Conservation (phyloP, 2,797 vertebrate genomes). For the Lemur catta region DNA sequence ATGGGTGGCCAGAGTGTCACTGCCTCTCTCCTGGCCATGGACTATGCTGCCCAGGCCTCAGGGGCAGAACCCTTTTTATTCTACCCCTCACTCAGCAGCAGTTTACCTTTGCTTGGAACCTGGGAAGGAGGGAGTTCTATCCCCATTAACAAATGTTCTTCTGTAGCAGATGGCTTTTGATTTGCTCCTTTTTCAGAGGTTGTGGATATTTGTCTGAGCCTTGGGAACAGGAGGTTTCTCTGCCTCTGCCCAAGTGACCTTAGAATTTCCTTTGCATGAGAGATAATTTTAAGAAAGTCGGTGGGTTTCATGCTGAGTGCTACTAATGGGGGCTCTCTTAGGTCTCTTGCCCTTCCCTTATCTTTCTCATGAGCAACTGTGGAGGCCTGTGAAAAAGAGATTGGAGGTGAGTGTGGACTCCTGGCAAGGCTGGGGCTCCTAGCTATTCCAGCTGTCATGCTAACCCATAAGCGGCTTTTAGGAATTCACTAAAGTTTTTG, state of each 20-base stretch:
- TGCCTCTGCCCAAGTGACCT: background rate
- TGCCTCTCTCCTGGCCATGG: background rate
- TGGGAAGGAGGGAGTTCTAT: background rate
- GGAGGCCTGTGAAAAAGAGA: background rate
- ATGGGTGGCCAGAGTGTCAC: too few relatives aligned
- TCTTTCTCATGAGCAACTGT: background rate
- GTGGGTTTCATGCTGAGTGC: background rate
- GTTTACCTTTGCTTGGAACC: background rate
- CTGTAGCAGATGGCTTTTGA: background rate
- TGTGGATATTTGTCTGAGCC: background rate
- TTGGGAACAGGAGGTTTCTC: too few relatives aligned
- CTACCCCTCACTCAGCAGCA: background rate
- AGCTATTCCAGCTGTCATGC: background rate
- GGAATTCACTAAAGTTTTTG: background rate
- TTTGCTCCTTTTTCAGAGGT: background rate
- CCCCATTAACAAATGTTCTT: background rate
- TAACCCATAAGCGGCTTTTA: background rate
- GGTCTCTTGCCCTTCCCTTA: background rate
- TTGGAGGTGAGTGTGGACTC: fast-evolving
- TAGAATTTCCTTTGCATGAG: background rate
- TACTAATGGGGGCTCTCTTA: background rate
- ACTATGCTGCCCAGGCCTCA: background rate
- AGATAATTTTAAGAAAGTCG: background rate
- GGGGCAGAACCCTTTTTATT: background rate
- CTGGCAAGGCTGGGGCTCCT: too few relatives aligned